These are phyloP conservation scores for Dendronephthya gigantea DNA, from an alignment of 64 coral and sea anemone genomes.

Conservation along the genomic window DNA sequence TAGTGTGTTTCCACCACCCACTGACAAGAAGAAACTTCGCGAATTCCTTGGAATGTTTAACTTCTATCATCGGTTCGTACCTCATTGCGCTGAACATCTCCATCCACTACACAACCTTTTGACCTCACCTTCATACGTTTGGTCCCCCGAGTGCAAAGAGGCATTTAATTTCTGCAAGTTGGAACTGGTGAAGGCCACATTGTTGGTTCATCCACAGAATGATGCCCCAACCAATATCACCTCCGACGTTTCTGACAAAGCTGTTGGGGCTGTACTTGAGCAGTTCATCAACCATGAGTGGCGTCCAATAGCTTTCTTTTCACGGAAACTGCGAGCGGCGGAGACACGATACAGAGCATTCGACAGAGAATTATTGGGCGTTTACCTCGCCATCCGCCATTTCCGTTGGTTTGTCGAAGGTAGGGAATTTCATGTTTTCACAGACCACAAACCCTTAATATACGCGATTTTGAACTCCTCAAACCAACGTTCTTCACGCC, in stretches of 20 bases:
- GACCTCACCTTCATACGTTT: too few relatives aligned
- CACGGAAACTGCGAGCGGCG: background rate
- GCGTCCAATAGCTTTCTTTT: slow-evolving; percentile 8
- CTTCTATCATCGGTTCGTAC: too few relatives aligned
- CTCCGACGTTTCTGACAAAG: background rate
- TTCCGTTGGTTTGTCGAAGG: too few relatives aligned
- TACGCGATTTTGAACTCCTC: slow-evolving; percentile 17
- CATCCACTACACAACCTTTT: too few relatives aligned
- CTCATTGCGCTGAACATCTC: too few relatives aligned
- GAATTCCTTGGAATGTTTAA: too few relatives aligned
- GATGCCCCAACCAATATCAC: slow-evolving; percentile 17
- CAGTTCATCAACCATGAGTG: too few relatives aligned
- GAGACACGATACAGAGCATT: slow-evolving; percentile 15
- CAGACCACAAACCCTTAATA: slow-evolving; percentile 25
- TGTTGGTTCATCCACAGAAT: background rate
- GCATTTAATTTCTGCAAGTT: background rate
- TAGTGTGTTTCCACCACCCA: too few relatives aligned
- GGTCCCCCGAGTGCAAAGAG: background rate
- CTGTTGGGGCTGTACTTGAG: background rate
- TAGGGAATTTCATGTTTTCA: background rate
- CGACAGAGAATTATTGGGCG: background rate
- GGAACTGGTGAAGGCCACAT: background rate
- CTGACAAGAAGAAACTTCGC: too few relatives aligned
- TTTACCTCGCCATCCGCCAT: background rate
- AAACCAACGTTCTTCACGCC: slow-evolving; percentile 14